Evolutionary conservation across 2,113 vertebrate genomes (phyloP), one percentile per base, ranked within the genome.

Genomic region (Pandion haliaetus): DNA sequence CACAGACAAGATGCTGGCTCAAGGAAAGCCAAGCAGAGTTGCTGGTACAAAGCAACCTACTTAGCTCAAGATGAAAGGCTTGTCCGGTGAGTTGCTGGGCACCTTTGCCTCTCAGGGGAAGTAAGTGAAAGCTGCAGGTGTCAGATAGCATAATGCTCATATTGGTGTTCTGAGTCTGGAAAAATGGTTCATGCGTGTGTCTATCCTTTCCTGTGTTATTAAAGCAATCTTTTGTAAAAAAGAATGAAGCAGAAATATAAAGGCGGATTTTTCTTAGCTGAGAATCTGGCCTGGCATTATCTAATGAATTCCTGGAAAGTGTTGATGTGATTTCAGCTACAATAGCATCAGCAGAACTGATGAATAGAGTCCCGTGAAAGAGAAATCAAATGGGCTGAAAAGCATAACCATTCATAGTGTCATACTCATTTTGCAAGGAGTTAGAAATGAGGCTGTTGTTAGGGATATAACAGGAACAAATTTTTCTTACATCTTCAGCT

Each of bases 31-130:
- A 32, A 79, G 58, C 29, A 88, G 55, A 67, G 42, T 38, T 66
- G 17, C 2, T 49, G 32, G 12, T 20, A 32, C 29, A 69, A 55
- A 47, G 40, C 32, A 34, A 40, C 28, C 10, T 3, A 3, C 32
- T 42, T 21, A 38, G 47, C 23, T 84, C 0, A 7, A 0, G 6
- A 7, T 28, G 31, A 28, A 54, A 57, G 31, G 20, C 16, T 8
- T 6, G 6, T 61, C 38, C 61, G 0, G 0, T 14, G 57, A 40
- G 3, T 34, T 4, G 0, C 10, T 4, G 31, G 28, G 10, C 14
- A 2, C 36, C 38, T 84, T 45, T 42, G 36, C 34, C 47, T 58
- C 58, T 42, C 0, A 0, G 40, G 28, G 17, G 36, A 32, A 25
- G 57, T 17, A 7, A 32, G 16, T 6, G 63, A 54, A 62, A 85